Base-by-base conservation (phyloP, 2,797 vertebrate species). In the Scarus forsteni region DNA sequence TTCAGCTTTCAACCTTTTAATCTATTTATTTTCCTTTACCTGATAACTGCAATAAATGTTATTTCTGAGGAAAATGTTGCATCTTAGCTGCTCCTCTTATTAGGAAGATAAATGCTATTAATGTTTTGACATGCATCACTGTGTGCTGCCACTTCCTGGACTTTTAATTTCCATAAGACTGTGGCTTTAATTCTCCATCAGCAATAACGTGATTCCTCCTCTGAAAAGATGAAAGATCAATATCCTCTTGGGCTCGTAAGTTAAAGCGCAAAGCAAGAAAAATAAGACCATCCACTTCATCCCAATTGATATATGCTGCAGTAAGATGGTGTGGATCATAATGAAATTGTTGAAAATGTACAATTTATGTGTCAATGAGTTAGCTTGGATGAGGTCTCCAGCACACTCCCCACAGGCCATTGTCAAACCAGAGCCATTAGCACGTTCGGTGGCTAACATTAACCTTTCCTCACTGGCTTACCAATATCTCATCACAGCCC, bases 281-380 rank as follows among this genome's bases (percentile, higher is more conserved):
- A 90, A 93, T 89, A 89, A 89, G 85, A 85, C 79, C 83, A 86
- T 92, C 86, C 81, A 82, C 88, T 90, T 87, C 87, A 86, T 88
- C 77, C 82, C 84, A 56, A 70, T 78, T 92, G 87, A 94, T 90
- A 78, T 90, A 92, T 90, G 86, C 87, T 82, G 82, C 68, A 42
- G 80, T 75, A 78, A 84, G 84, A 90, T 77, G 87, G 82, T 62
- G 70, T 76, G 62, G 84, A 88, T 92, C 90, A 93, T 91, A 91
- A 91, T 94, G 92, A 92, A 92, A 92, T 92, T 81, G 89, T 91
- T 86, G 87, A 89, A 92, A 92, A 91, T 83, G 85, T 85, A 88
- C 85, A 91, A 93, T 93, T 92, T 92, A 93, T 91, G 88, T 89
- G 89, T 87, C 84, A 60, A 82, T 85, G 89, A 91, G 88, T 92